Evolutionary conservation across 1,140 invertebrate species (phyloP).

Genomic region (Macrotrachela quadricornifera): DNA sequence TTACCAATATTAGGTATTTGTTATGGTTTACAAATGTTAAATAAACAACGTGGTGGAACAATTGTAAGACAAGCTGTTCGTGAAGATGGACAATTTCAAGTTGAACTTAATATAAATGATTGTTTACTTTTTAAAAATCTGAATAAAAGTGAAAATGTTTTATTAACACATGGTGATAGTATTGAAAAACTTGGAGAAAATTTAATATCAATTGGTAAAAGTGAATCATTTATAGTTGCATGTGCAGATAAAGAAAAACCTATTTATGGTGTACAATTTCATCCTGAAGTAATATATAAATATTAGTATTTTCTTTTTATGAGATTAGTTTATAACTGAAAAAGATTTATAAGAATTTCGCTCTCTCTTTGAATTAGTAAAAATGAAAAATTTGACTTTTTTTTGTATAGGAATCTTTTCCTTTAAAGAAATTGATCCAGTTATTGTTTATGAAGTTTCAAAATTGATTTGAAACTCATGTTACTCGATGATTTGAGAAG

Average conservation of each 20-base stretch:
- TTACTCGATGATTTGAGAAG: too few species aligned
- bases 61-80: constrained; percentile 60
- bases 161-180: constrained; percentile 89
- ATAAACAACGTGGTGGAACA: constrained; percentile 51
- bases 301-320: too few species aligned
- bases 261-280: constrained; percentile 90
- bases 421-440: too few species aligned
- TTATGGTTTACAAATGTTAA: constrained; percentile 66
- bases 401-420: too few species aligned
- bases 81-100: constrained; percentile 79
- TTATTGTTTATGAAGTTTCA: too few species aligned
- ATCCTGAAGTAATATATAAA: constrained; percentile 40
- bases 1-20: constrained; percentile 89
- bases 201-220: background rate
- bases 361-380: too few species aligned
- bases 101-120: constrained; percentile 63
- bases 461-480: too few species aligned
- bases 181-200: constrained; percentile 66
- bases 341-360: too few species aligned
- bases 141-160: constrained; percentile 62
- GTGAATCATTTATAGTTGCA: background rate
- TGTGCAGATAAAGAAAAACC: background rate
- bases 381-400: too few species aligned
- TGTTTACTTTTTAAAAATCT: constrained; percentile 45
- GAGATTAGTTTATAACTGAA: too few species aligned